A percentile compares a stretch with the other conserved stretches of the same genome.
These are phyloP conservation scores for Onchidella celtica DNA, from an alignment of 2,888 invertebrate genomes.

Conservation along the genomic window DNA sequence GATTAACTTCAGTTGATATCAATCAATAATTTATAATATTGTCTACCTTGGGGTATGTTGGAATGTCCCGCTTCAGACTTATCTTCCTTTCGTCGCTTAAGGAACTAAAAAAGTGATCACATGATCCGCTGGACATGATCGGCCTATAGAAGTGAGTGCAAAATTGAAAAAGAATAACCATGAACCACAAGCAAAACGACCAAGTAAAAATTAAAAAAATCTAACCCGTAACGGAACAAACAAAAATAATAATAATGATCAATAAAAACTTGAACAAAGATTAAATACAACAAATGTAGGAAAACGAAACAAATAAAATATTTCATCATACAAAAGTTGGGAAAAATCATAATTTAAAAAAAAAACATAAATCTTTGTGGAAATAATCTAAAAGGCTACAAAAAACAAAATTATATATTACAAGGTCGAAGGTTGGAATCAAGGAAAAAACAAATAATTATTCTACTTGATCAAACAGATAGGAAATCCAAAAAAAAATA, in stretches of 20 bases:
- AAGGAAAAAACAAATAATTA: too few species aligned
- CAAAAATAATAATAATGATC: background rate
- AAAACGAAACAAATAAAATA: too few species aligned
- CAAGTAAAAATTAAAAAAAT: background rate
- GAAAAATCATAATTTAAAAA: background rate
- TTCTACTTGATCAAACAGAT: too few species aligned
- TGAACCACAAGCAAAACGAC: slow-evolving; percentile 19
- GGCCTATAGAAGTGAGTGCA: slow-evolving; percentile 59
- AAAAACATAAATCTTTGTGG: too few species aligned
- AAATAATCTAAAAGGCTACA: too few species aligned
- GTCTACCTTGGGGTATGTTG: slow-evolving; percentile 78
- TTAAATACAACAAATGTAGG: background rate
- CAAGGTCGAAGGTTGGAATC: too few species aligned
- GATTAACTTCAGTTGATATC: too few species aligned
- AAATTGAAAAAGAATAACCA: slow-evolving; percentile 53
- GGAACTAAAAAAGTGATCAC: slow-evolving; percentile 74
- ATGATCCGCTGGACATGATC: slow-evolving; percentile 51
- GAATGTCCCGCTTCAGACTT: slow-evolving; percentile 75
- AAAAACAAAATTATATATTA: too few species aligned
- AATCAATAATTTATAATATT: too few species aligned
- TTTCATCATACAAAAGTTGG: background rate
- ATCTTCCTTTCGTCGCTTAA: slow-evolving; percentile 78
- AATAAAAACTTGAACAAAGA: background rate
- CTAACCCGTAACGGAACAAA: background rate
- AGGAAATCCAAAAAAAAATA: too few species aligned